A percentile compares a stretch with the other conserved stretches of the same genome.
Evolutionary conservation across 2,797 vertebrate species (phyloP).

Genomic region (Takifugu rubripes): DNA sequence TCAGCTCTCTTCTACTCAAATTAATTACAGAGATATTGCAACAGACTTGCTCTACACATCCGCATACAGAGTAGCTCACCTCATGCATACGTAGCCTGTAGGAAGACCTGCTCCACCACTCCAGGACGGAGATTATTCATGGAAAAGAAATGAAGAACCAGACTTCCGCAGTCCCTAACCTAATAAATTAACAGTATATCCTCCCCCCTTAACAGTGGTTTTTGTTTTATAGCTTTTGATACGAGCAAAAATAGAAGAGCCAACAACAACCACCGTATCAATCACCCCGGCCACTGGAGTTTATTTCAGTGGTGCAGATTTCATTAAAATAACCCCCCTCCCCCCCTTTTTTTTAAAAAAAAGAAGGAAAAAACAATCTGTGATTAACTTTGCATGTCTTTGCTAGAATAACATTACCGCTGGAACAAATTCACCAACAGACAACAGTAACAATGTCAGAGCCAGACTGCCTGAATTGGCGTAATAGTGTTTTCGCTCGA

Average conservation of each 20-base stretch:
- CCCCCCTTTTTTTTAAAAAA: background rate
- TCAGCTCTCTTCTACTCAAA: slow-evolving; percentile 34
- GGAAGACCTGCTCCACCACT: background rate
- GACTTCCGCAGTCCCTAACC: background rate
- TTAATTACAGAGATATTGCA: slow-evolving; percentile 53
- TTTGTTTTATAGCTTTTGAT: no score
- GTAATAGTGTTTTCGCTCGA: background rate
- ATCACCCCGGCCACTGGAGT: no score
- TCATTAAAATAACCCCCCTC: no score
- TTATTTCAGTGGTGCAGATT: no score
- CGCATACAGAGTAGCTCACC: slow-evolving; percentile 8
- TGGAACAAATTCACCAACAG: background rate
- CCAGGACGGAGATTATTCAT: background rate
- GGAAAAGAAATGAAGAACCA: background rate
- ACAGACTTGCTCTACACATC: slow-evolving; percentile 10
- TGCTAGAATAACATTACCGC: background rate
- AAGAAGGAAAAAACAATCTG: background rate
- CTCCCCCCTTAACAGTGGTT: background rate
- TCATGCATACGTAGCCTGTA: background rate
- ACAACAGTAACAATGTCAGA: background rate
- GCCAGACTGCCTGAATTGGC: background rate
- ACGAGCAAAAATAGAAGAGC: no score
- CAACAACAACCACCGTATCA: no score
- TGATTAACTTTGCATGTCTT: background rate
- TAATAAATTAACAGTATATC: background rate